These are phyloP conservation scores for Menidia menidia DNA, from an alignment of 2,797 vertebrate genomes.

Conservation along the genomic window DNA sequence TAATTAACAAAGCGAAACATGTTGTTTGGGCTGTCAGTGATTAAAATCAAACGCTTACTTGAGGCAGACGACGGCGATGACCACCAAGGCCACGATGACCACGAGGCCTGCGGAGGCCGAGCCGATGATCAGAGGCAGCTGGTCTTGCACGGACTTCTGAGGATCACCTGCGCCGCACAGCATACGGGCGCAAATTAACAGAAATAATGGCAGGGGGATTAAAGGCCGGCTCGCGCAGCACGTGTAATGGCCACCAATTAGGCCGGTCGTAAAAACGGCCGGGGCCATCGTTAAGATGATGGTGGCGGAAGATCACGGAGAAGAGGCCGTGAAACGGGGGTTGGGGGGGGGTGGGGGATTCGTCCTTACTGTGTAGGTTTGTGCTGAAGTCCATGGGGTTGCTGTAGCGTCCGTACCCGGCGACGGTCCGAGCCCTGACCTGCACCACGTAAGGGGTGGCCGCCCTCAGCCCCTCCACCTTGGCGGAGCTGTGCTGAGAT, in stretches of 20 bases:
- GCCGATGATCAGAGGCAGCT: slow-evolving; percentile 95
- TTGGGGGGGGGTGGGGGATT: neutral
- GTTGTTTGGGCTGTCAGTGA: slow-evolving; percentile 36
- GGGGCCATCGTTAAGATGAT: slow-evolving; percentile 47
- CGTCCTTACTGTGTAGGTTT: slow-evolving; percentile 82
- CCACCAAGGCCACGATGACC: slow-evolving; percentile 92
- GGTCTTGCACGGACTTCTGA: slow-evolving; percentile 92
- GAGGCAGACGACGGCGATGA: slow-evolving; percentile 95
- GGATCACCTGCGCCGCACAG: slow-evolving; percentile 86
- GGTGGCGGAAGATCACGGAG: slow-evolving; percentile 29
- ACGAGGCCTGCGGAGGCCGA: slow-evolving; percentile 92
- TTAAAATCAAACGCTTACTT: slow-evolving; percentile 87
- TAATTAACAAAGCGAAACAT: slow-evolving; percentile 59
- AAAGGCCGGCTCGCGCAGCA: slow-evolving; percentile 35
- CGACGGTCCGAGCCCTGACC: slow-evolving; percentile 95
- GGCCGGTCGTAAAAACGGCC: slow-evolving; percentile 45
- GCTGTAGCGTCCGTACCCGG: slow-evolving; percentile 95
- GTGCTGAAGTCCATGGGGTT: slow-evolving; percentile 93
- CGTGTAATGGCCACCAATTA: slow-evolving; percentile 56
- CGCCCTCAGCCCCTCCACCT: slow-evolving; percentile 90
- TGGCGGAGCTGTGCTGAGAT: slow-evolving; percentile 92
- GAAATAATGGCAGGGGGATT: slow-evolving; percentile 44
- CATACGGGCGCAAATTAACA: slow-evolving; percentile 43
- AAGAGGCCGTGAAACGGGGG: slow-evolving; percentile 21
- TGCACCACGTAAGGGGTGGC: slow-evolving; percentile 91